Conservation (phyloP, 2,113 vertebrate species). For the Manacus vitellinus region DNA sequence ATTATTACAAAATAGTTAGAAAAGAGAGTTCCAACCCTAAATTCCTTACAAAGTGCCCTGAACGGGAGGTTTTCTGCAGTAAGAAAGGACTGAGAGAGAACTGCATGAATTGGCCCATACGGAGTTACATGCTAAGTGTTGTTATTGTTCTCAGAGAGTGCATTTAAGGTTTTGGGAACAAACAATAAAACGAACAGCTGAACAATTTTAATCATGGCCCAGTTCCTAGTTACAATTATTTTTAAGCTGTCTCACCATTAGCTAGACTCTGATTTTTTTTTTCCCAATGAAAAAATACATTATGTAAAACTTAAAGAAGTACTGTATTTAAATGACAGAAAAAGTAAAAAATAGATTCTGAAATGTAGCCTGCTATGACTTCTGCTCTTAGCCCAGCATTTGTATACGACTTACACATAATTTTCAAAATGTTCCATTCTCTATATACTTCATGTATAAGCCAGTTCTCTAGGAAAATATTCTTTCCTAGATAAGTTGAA, state of each 20-base stretch:
- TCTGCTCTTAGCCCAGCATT: constrained; percentile 12
- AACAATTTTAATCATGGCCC: constrained; percentile 73
- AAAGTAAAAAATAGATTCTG: not conserved
- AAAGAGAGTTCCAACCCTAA: not conserved
- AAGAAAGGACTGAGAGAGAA: constrained; percentile 39
- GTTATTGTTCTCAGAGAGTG: constrained; percentile 75
- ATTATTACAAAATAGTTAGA: constrained; percentile 8
- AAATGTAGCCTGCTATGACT: not conserved
- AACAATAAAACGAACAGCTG: constrained; percentile 75
- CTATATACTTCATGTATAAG: not conserved
- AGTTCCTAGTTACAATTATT: constrained; percentile 75
- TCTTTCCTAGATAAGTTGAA: not conserved
- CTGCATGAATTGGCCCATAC: constrained; percentile 60
- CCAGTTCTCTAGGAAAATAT: constrained; percentile 33
- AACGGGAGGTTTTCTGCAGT: constrained; percentile 44
- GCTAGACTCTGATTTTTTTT: constrained; percentile 28
- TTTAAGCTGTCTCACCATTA: constrained; percentile 72
- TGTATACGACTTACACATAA: not conserved
- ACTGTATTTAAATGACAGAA: not conserved
- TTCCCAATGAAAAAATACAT: constrained; percentile 30
- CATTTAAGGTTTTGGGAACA: constrained; percentile 77
- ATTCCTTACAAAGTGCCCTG: not conserved
- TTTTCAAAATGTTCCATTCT: constrained; percentile 12
- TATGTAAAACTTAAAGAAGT: constrained; percentile 47
- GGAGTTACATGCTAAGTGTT: constrained; percentile 67